A percentile compares a stretch with the other conserved stretches of the same genome.
Evolutionary conservation across 2,888 invertebrate species (phyloP).

Genomic region (Pasiphila rectangulata): DNA sequence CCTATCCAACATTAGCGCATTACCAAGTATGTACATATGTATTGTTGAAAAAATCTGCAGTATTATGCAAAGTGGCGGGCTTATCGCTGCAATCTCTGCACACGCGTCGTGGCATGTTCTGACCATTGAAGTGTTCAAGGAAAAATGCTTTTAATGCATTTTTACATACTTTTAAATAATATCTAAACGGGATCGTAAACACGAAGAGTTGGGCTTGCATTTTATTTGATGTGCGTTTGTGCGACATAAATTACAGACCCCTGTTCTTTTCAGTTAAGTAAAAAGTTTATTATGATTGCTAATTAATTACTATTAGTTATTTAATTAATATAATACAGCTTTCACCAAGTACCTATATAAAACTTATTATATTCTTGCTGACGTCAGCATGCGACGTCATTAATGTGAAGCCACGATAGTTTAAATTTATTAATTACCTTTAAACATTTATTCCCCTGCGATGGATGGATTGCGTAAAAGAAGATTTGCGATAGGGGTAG

Average conservation of each 20-base stretch:
- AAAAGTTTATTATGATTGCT: too few species aligned
- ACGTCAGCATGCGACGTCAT: too few species aligned
- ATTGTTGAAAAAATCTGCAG: slow-evolving; percentile 73
- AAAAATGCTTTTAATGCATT: slow-evolving; percentile 32
- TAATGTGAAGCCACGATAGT: too few species aligned
- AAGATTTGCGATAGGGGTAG: too few species aligned
- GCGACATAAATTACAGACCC: background rate
- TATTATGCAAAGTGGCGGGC: slow-evolving; percentile 64
- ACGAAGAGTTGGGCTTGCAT: slow-evolving; percentile 5
- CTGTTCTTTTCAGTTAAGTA: background rate
- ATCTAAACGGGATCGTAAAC: slow-evolving; percentile 23
- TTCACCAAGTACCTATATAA: too few species aligned
- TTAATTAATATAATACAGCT: too few species aligned
- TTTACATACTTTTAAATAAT: slow-evolving; percentile 19
- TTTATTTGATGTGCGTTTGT: background rate
- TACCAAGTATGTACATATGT: slow-evolving; percentile 60
- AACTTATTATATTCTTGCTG: too few species aligned
- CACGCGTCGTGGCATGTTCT: slow-evolving; percentile 58
- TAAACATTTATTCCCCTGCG: too few species aligned
- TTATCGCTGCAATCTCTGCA: slow-evolving; percentile 61
- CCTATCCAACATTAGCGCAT: slow-evolving; percentile 49
- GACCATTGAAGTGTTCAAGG: slow-evolving; percentile 36
- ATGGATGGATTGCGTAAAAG: too few species aligned
- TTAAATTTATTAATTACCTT: too few species aligned
- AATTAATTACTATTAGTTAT: too few species aligned